A percentile compares a stretch with the other conserved stretches of the same genome.
These are phyloP conservation scores for Schizotus pectinicornis DNA, from an alignment of 2,888 invertebrate genomes.

Conservation along the genomic window DNA sequence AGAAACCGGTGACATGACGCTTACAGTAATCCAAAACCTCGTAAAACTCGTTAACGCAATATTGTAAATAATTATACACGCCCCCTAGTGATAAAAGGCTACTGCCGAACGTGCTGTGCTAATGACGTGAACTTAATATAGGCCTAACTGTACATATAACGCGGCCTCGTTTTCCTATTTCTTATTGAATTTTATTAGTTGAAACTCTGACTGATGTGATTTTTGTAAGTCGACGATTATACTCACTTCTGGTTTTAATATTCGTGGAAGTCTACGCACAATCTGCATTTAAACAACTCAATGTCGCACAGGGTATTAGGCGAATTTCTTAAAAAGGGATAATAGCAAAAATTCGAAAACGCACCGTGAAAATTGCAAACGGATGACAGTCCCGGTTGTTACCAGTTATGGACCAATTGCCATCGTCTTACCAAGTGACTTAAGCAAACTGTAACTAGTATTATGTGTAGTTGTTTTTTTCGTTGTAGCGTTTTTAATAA, in stretches of 20 bases:
- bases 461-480: conserved; percentile 3
- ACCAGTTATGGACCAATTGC: conserved; percentile 22
- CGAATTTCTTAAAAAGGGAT: background rate
- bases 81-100: conserved; percentile 45
- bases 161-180: conserved; percentile 17
- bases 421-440: conserved; percentile 3
- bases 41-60: conserved; percentile 11
- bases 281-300: conserved; percentile 14
- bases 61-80: conserved; percentile 4
- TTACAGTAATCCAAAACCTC: conserved; percentile 8
- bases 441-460: conserved; percentile 4
- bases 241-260: conserved; percentile 9
- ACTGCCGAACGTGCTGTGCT: conserved; percentile 47
- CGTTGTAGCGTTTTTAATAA: conserved; percentile 15
- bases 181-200: conserved; percentile 9
- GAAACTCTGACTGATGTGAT: conserved; percentile 10
- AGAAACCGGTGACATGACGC: background rate
- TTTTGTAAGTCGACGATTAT: background rate
- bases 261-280: conserved; percentile 22
- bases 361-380: too few species aligned
- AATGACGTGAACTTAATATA: conserved; percentile 30
- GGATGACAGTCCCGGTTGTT: too few species aligned
- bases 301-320: conserved; percentile 29
- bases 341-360: background rate
- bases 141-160: conserved; percentile 24